phyloP scores from a whole-genome alignment of 2,797 vertebrate species.

The Mionectes olivaceus region DNA sequence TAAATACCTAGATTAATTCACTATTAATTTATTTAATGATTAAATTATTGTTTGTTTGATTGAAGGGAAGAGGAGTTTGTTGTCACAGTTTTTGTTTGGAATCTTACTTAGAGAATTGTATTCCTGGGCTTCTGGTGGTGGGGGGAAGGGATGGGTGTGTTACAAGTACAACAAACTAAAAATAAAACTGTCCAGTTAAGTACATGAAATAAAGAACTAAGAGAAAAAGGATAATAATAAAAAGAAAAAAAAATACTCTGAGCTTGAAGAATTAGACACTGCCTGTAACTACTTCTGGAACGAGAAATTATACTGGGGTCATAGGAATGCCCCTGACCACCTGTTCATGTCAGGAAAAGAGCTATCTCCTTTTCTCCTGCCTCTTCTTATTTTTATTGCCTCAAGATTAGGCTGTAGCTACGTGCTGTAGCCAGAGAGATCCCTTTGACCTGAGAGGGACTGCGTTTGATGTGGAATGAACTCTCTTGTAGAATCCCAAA shows the following conservation, averaged over 20 bases:
- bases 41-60: too few species aligned
- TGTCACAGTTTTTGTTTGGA: not conserved
- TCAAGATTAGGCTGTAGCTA: not conserved
- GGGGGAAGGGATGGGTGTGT: not conserved
- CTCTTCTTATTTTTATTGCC: not conserved
- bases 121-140: not conserved
- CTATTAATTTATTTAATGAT: not conserved
- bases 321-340: not conserved
- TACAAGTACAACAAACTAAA: constrained; percentile 3
- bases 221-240: not conserved
- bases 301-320: not conserved
- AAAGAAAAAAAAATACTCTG: not conserved
- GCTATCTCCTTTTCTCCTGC: not conserved
- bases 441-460: rapidly evolving
- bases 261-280: constrained; percentile 31
- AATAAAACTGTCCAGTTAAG: not conserved
- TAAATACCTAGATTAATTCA: not conserved
- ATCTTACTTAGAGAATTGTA: not conserved
- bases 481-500: not conserved
- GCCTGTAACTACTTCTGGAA: not conserved
- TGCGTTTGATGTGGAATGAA: rapidly evolving
- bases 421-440: not conserved
- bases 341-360: not conserved
- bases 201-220: not conserved
- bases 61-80: not conserved